A percentile compares a stretch with the other conserved stretches of the same genome.
Evolutionary conservation across 2,113 vertebrate genomes (phyloP).

Genomic region (Dicaeum eximium): DNA sequence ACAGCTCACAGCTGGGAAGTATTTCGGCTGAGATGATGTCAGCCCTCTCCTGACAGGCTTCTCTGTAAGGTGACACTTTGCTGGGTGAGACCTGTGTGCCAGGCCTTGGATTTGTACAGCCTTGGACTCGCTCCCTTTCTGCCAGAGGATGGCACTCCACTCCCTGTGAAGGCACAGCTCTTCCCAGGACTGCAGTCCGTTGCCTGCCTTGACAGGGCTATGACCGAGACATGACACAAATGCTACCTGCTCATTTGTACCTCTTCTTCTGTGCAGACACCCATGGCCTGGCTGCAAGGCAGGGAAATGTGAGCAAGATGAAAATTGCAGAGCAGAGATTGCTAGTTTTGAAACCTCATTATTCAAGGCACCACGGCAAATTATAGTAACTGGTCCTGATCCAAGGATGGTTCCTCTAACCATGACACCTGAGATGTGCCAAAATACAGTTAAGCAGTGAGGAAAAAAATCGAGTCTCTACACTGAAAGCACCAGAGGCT

Average conservation of each 20-base stretch:
- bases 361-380: background rate
- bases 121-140: background rate
- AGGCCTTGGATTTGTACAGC: background rate
- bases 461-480: background rate
- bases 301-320: background rate
- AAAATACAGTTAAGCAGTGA: background rate
- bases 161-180: background rate
- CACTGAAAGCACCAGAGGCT: background rate
- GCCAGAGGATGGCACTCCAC: constrained; percentile 53
- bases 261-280: background rate
- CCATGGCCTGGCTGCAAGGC: background rate
- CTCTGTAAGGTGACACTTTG: constrained; percentile 22
- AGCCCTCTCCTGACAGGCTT: constrained; percentile 59
- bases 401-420: background rate
- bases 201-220: background rate
- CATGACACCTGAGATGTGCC: background rate
- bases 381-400: background rate
- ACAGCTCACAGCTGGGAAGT: constrained; percentile 65
- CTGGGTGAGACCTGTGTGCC: background rate
- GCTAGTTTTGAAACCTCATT: background rate
- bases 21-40: constrained; percentile 65
- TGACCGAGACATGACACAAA: background rate
- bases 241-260: constrained; percentile 1
- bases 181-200: background rate
- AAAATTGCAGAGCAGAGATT: background rate